These are phyloP conservation scores for Melangyna quadrimaculata DNA, from an alignment of 2,888 invertebrate species.

Conservation along the genomic window DNA sequence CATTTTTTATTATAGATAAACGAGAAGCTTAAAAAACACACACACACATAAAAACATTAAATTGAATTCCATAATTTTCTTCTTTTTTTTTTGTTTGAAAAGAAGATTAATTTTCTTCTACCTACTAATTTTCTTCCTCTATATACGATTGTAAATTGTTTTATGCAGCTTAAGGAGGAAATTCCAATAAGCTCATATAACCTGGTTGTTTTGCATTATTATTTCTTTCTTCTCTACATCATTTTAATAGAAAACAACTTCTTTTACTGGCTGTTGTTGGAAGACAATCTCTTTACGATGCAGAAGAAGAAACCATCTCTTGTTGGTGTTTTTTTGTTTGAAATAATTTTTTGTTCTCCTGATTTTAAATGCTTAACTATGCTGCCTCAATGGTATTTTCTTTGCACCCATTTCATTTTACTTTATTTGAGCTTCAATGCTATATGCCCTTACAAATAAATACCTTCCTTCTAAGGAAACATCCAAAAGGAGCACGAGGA, in stretches of 20 bases:
- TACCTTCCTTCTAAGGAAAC: not conserved
- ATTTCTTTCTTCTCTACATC: not conserved
- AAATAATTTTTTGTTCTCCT: not conserved
- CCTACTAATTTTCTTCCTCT: not conserved
- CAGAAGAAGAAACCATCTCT: not conserved
- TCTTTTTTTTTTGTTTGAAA: not conserved
- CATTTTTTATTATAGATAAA: too few relatives aligned
- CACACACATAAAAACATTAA: not conserved
- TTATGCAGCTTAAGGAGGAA: not conserved
- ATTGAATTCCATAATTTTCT: not conserved
- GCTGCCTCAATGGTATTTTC: not conserved
- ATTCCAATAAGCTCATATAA: not conserved
- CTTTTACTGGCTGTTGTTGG: not conserved
- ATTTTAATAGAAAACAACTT: not conserved
- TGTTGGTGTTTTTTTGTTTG: not conserved
- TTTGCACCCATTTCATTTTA: not conserved
- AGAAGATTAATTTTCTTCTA: not conserved
- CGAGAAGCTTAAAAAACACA: too few relatives aligned
- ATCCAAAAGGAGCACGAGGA: not conserved
- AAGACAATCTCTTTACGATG: not conserved
- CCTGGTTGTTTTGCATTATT: not conserved
- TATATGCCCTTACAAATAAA: not conserved
- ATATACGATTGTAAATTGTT: not conserved
- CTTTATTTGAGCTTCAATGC: not conserved
- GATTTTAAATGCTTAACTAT: not conserved